Conservation (phyloP, 2,888 invertebrate genomes). For the Amorpha juglandis region DNA sequence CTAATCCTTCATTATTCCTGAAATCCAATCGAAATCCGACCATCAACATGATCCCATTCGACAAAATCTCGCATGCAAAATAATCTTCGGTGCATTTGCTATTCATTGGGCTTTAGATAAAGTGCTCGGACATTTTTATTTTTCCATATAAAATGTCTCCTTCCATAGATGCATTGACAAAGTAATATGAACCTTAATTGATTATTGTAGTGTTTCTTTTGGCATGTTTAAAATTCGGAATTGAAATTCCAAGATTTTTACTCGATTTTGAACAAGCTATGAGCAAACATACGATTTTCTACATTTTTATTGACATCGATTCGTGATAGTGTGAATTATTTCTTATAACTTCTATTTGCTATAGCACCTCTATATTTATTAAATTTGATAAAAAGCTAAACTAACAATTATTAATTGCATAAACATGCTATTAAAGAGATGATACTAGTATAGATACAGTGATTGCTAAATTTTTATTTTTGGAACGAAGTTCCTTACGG, state of each 20-base stretch:
- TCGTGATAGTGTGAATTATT: slow-evolving; percentile 30
- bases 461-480: too few species aligned
- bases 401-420: too few species aligned
- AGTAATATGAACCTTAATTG: slow-evolving; percentile 36
- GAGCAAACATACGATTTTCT: slow-evolving; percentile 35
- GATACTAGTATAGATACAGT: too few species aligned
- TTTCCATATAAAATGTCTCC: slow-evolving; percentile 52
- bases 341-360: slow-evolving; percentile 2
- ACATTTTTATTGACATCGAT: slow-evolving; percentile 22
- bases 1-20: slow-evolving; percentile 27
- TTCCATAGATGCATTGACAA: slow-evolving; percentile 39
- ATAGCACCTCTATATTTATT: not conserved
- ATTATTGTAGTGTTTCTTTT: slow-evolving; percentile 33
- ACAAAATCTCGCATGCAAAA: slow-evolving; percentile 48
- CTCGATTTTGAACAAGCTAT: slow-evolving; percentile 43
- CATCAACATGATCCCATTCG: slow-evolving; percentile 19
- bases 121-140: slow-evolving; percentile 55
- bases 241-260: slow-evolving; percentile 47
- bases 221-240: slow-evolving; percentile 31
- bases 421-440: too few species aligned
- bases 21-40: slow-evolving; percentile 41
- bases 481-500: too few species aligned
- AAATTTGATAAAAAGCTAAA: too few species aligned
- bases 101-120: slow-evolving; percentile 62
- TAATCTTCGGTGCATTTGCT: slow-evolving; percentile 56